Evolutionary conservation across 2,113 vertebrate species (phyloP), one percentile per base, ranked within the genome.

Genomic region (Semnornis frantzii): DNA sequence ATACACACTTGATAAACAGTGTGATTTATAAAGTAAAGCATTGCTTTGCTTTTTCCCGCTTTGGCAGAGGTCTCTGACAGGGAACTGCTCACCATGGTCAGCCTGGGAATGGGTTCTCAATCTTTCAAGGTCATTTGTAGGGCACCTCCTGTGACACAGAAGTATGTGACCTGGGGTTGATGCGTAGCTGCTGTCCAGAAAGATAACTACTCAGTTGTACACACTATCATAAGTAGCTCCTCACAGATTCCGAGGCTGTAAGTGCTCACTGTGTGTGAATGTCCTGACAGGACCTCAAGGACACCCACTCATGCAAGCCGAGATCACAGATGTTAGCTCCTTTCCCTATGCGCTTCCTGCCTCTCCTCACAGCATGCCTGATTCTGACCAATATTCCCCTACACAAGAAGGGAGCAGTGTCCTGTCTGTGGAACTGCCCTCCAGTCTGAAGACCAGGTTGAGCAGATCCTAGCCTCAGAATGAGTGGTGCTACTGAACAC

Each of bases 301-400:
- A 10, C 65, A 15, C 17, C 6, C 42, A 3, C 58, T n/a, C 63
- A 52, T 25, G 23, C 50, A 52, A 24, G 23, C 8, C 12, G 20
- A 25, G 30, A 8, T 18, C 3, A 1, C 30, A 28, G n/a, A 30
- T 46, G 66, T 39, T 0, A 5, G 33, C 23, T 60, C 8, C 58
- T 19, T 23, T 24, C 44, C 30, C 30, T 6, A 7, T 10, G 4
- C 58, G 2, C 27, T 37, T 24, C 57, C 75, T 79, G 86, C 31
- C 11, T 17, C 34, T 48, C 48, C 19, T 15, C 5, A 0, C 30
- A 8, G 1, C 2, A 1, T 3, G 14, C 7, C n/a, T 11, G 19
- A 4, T 0, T 1, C 14, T 1, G 2, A 27, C 28, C 15, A 1
- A 8, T 1, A 0, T 4, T 76, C 59, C 19, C 27, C 39, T 20